phyloP scores from a whole-genome alignment of 2,797 vertebrate species.

The Coccyzus lansbergi region DNA sequence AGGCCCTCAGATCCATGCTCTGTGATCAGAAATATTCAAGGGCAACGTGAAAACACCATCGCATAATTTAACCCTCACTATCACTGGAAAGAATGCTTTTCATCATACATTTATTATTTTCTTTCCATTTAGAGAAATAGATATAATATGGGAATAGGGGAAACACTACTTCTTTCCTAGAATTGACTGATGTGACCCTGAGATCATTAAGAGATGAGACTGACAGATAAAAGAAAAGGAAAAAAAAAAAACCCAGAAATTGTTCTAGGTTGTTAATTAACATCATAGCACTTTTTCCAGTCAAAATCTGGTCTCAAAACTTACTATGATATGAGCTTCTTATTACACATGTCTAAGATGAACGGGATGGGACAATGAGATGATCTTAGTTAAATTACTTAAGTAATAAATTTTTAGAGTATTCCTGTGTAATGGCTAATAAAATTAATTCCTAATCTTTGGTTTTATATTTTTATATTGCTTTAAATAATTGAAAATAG shows the following conservation, averaged over 20 bases:
- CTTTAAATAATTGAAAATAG: background rate
- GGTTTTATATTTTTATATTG: background rate
- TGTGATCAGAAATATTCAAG: background rate
- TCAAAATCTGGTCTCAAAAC: background rate
- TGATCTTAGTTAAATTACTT: background rate
- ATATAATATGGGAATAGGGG: background rate
- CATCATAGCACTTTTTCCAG: background rate
- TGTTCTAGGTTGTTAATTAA: background rate
- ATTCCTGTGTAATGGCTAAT: background rate
- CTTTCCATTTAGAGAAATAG: background rate
- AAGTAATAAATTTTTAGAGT: background rate
- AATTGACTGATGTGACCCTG: background rate
- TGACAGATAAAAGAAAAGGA: background rate
- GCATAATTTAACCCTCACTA: background rate
- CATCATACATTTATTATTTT: background rate
- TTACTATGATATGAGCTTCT: background rate
- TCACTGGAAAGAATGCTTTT: background rate
- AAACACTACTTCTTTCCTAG: background rate
- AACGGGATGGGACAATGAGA: background rate
- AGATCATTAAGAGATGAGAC: background rate
- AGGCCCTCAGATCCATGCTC: background rate
- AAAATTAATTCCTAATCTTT: background rate
- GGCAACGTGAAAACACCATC: background rate
- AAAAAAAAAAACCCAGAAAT: background rate
- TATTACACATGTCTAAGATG: background rate